These are phyloP conservation scores for Xestia sexstrigata DNA, from an alignment of 2,888 invertebrate genomes.

Conservation along the genomic window DNA sequence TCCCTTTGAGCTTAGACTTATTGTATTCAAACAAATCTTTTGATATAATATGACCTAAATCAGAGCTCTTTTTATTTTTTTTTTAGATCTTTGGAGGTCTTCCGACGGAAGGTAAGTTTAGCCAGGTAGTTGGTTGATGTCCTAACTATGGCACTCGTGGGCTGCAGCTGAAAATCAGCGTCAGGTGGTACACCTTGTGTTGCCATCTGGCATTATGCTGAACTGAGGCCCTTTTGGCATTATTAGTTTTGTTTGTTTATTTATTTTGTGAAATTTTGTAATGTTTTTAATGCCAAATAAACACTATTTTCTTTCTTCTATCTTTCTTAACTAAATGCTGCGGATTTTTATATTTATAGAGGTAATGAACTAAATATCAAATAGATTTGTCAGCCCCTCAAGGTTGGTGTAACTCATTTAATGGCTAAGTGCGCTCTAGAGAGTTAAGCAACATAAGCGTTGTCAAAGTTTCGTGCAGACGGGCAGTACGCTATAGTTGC, in stretches of 20 bases:
- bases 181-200: too few relatives aligned
- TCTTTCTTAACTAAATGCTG: too few relatives aligned
- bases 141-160: too few relatives aligned
- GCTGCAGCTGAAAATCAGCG: too few relatives aligned
- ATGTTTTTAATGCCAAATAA: too few relatives aligned
- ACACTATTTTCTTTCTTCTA: too few relatives aligned
- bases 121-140: background rate
- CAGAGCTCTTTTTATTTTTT: background rate
- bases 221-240: too few relatives aligned
- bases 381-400: too few relatives aligned
- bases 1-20: conserved; percentile 7
- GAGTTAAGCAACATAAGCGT: background rate
- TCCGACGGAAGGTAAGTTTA: background rate
- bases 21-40: conserved; percentile 6
- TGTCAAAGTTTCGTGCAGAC: background rate
- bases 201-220: too few relatives aligned
- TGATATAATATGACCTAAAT: background rate
- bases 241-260: too few relatives aligned
- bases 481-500: background rate
- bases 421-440: background rate
- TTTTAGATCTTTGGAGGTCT: background rate
- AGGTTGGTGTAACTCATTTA: too few relatives aligned
- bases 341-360: background rate
- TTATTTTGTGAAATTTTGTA: too few relatives aligned
- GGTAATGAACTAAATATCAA: background rate